Evolutionary conservation across 2,888 invertebrate genomes (phyloP).

Genomic region (Mamestra brassicae): DNA sequence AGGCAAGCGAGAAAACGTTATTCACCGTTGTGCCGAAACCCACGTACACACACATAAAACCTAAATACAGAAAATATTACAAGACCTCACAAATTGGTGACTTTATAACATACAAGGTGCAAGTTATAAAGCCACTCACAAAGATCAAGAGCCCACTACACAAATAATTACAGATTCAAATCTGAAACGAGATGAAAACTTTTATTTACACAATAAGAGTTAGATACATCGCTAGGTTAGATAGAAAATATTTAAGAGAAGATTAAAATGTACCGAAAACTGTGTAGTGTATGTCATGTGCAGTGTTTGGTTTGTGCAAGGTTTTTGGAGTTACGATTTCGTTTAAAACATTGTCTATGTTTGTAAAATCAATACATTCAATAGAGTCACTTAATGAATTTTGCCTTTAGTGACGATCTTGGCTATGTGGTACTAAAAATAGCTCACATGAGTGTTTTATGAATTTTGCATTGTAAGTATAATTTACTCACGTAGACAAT

Average conservation of each 20-base stretch:
- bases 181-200: constrained; percentile 89
- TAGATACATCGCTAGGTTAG: constrained; percentile 89
- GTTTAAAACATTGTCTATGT: background rate
- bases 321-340: background rate
- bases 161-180: constrained; percentile 88
- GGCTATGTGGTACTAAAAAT: too few relatives aligned
- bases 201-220: constrained; percentile 90
- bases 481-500: background rate
- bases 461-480: background rate
- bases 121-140: constrained; percentile 85
- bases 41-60: constrained; percentile 90
- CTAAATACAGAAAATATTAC: constrained; percentile 87
- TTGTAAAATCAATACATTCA: background rate
- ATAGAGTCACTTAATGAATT: too few relatives aligned
- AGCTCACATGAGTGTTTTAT: too few relatives aligned
- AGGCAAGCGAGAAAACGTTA: constrained; percentile 90
- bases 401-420: background rate
- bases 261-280: constrained; percentile 84
- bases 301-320: constrained; percentile 47
- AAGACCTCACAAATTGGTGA: constrained; percentile 82
- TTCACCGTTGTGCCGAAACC: constrained; percentile 88
- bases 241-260: constrained; percentile 90
- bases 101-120: constrained; percentile 74
- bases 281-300: constrained; percentile 70
- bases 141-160: constrained; percentile 86